Evolutionary conservation across 2,797 vertebrate genomes (phyloP), one percentile per base, ranked within the genome.

Genomic region (Scomberomorus guttatus): DNA sequence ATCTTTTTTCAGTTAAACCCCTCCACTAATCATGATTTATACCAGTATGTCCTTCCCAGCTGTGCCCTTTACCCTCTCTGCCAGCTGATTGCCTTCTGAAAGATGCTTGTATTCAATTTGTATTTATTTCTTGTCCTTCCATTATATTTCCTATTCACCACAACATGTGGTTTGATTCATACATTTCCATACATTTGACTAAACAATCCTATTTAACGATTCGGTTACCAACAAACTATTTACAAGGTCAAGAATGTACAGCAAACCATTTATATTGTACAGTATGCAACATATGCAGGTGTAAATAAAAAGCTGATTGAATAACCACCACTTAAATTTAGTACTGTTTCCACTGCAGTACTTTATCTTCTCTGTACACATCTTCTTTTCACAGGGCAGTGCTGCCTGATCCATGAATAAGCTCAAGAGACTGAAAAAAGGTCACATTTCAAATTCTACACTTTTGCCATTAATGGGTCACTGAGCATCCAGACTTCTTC

Each of bases 81-180:
- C 22, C 3, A 44, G 54, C 58, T 80, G 63, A 75, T 67, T 63
- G 2, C 59, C 32, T 51, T 48, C 44, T 42, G 71, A 72, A 72
- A 84, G 54, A 55, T 55, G 64, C 34, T 62, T 61, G 27, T 76
- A 54, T 52, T 55, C 64, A 60, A 78, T 75, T 62, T 76, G 37
- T 72, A 57, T 55, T 27, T 51, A 22, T 10, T 42, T 14, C 27
- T 82, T 44, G 55, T 48, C 51, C 39, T 56, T 27, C 48, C 37
- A 37, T 37, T 37, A 11, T 37, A 37, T 10, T 14, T 15, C 20
- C 61, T 32, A 71, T 44, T 11, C 17, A 20, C 66, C n/a, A 22
- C 55, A 32, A 22, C 46, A 46, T 48, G 2, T 59, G n/a, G n/a
- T n/a, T 27, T 27, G 25, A 60, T 7, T 22, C 20, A 60, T 69